A percentile compares a stretch with the other conserved stretches of the same genome.
Evolutionary conservation across 2,797 vertebrate genomes (phyloP).

Genomic region (Alosa sapidissima): DNA sequence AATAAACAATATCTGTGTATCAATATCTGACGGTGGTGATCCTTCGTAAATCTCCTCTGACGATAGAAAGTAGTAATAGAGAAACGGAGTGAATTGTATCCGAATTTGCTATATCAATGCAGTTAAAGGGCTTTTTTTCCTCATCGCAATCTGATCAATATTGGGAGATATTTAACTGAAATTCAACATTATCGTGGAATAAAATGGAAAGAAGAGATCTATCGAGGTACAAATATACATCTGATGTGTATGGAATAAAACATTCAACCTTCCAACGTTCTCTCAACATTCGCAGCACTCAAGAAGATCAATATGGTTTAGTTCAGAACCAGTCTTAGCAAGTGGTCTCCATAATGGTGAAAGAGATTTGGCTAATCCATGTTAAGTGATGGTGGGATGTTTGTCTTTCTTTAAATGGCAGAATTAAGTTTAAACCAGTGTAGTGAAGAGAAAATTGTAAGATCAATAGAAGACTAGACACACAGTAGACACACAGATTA

Average conservation of each 20-base stretch:
- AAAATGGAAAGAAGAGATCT: too few species aligned
- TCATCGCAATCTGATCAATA: too few species aligned
- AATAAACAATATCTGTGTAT: neutral
- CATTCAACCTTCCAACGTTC: too few species aligned
- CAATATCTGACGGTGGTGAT: neutral
- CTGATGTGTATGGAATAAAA: too few species aligned
- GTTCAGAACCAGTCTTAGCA: neutral
- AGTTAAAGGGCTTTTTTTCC: too few species aligned
- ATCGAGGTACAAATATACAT: too few species aligned
- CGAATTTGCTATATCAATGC: too few species aligned
- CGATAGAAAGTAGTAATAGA: neutral
- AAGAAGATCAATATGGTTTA: neutral
- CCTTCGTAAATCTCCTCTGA: neutral
- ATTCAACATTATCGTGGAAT: too few species aligned
- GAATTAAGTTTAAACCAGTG: neutral
- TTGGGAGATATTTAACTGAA: too few species aligned
- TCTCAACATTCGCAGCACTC: neutral
- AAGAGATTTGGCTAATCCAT: neutral
- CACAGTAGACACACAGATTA: neutral
- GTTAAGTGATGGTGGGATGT: neutral
- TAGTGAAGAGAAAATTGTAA: neutral
- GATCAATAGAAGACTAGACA: neutral
- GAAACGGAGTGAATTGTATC: neutral
- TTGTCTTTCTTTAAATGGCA: neutral
- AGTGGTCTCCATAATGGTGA: neutral